phyloP scores from a whole-genome alignment of 2,113 vertebrate genomes.

The Larimichthys crocea region DNA sequence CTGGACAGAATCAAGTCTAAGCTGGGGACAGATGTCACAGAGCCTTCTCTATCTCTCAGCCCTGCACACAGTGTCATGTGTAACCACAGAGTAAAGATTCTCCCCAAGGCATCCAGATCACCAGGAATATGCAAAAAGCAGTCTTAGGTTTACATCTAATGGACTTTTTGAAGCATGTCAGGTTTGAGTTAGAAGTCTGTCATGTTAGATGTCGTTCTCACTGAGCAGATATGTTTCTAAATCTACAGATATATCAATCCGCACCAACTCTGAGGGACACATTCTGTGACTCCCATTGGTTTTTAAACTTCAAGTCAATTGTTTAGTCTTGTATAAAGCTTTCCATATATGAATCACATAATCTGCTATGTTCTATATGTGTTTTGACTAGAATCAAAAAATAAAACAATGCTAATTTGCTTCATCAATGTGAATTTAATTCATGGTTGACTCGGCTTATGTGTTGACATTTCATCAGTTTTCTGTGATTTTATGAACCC shows the following conservation, averaged over 20 bases:
- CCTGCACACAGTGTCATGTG: constrained; percentile 21
- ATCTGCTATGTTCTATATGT: neutral
- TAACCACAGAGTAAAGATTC: constrained; percentile 36
- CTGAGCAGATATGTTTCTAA: neutral
- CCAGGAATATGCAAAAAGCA: neutral
- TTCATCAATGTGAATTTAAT: neutral
- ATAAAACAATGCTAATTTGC: neutral
- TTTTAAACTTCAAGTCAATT: neutral
- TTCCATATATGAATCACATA: neutral
- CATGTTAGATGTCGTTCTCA: neutral
- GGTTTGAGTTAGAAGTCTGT: neutral
- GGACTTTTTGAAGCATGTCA: neutral
- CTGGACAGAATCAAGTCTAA: constrained; percentile 61
- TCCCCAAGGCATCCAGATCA: neutral
- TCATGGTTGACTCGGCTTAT: no score
- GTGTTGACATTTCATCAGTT: neutral
- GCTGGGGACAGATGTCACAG: constrained; percentile 64
- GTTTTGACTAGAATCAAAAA: neutral
- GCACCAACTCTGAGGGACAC: neutral
- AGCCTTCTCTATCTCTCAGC: constrained; percentile 8
- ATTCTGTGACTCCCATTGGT: neutral
- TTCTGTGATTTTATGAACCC: constrained; percentile 7
- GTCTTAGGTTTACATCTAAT: neutral
- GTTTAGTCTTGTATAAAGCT: neutral
- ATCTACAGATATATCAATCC: neutral